Evolutionary conservation across 1,140 invertebrate species (phyloP), one percentile per base, ranked within the genome.

Genomic region (Pachyrhynchus sulphureomaculatus): DNA sequence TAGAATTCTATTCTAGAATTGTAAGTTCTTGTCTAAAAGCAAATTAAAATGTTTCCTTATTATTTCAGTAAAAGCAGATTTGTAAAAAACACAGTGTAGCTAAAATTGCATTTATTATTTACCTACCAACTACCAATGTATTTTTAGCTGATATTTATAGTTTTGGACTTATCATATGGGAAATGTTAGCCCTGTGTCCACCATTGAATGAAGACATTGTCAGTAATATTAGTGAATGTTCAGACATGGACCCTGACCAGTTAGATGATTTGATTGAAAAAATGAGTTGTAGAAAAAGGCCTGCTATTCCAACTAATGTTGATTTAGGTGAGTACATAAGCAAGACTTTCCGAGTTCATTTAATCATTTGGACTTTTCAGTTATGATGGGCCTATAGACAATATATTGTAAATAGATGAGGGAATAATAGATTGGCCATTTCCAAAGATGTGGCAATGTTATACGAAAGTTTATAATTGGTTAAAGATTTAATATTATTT

Each of bases 161-260:
- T 12, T 88, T 86, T 68, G 91, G 90, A 5, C 77, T 93, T 13
- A 82, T 87, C 0, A 68, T 93, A 10, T 92, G 88, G 84, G 91
- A 93, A 81, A 93, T 92, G 83, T 78, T 93, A 70, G 79, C 90
- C 0, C 74, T 92, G 8, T 77, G 47, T 75, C 84, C 6, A 87
- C 90, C n/a, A 86, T 89, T 74, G 66, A 73, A 80, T 49, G 67
- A 72, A 45, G 47, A 64, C 5, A 15, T 59, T 6, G 67, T 75
- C 18, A 74, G 79, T 18, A 74, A 77, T 12, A 69, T 72, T 12
- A 72, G 63, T 12, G 57, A 64, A n/a, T 68, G 73, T 8, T 74
- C 78, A 41, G 69, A 74, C 15, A 37, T 68, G 47, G 34, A 68
- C 47, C 23, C 36, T 21, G 61, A 65, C 24, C 51, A 55, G 15